These are phyloP conservation scores for Siniperca undulata DNA, from an alignment of 2,797 vertebrate genomes.

Conservation along the genomic window DNA sequence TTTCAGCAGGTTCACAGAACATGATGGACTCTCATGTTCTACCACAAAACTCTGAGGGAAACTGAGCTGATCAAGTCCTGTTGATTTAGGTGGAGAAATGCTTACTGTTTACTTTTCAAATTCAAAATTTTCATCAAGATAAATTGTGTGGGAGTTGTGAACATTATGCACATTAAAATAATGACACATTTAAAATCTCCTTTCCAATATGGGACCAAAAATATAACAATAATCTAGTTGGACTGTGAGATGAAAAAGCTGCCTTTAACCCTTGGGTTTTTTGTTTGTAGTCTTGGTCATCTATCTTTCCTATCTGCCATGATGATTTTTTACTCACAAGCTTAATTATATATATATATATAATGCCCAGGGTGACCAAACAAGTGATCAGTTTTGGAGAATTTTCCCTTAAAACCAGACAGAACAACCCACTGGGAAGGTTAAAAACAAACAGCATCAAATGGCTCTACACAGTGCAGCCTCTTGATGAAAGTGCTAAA, in stretches of 20 bases:
- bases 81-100: not conserved
- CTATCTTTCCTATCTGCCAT: not conserved
- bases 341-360: not conserved
- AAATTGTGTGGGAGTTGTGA: not conserved
- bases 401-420: conserved; percentile 37
- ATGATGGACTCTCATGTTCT: conserved; percentile 33
- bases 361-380: conserved; percentile 36
- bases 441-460: conserved; percentile 72
- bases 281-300: not conserved
- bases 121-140: not conserved
- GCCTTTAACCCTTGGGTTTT: not conserved
- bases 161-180: not conserved
- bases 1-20: conserved; percentile 50
- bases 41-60: conserved; percentile 6
- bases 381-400: conserved; percentile 40
- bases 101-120: too few species aligned
- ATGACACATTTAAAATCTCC: not conserved
- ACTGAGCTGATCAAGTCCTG: conserved; percentile 20
- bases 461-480: conserved; percentile 49
- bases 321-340: not conserved
- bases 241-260: not conserved
- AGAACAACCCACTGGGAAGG: conserved; percentile 49
- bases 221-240: not conserved
- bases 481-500: conserved; percentile 68
- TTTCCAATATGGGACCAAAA: not conserved